phyloP scores from a whole-genome alignment of 2,888 invertebrate species.

The Eurytoma californica region DNA sequence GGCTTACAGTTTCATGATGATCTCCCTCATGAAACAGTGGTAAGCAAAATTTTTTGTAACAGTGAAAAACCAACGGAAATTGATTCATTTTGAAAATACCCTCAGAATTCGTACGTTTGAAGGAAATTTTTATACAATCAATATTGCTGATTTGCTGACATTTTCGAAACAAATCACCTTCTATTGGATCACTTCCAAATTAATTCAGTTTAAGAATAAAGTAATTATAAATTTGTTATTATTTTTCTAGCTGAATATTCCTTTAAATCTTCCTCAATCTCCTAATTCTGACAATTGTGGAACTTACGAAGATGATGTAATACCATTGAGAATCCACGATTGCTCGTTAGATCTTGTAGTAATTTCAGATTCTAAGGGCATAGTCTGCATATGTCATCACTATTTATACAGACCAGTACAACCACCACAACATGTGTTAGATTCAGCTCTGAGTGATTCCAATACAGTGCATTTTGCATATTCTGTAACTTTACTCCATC shows the following conservation, averaged over 20 bases:
- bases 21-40: slow-evolving; percentile 90
- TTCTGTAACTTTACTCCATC: slow-evolving; percentile 88
- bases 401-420: slow-evolving; percentile 86
- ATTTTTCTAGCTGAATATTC: slow-evolving; percentile 85
- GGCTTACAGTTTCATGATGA: slow-evolving; percentile 92
- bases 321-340: slow-evolving; percentile 88
- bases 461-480: slow-evolving; percentile 89
- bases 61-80: no score
- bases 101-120: no score
- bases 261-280: slow-evolving; percentile 85
- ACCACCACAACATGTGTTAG: slow-evolving; percentile 74
- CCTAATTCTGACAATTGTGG: slow-evolving; percentile 80
- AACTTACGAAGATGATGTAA: slow-evolving; percentile 87
- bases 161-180: no score
- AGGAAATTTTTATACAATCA: neutral
- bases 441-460: slow-evolving; percentile 75
- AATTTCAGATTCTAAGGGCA: slow-evolving; percentile 83
- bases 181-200: neutral
- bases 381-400: slow-evolving; percentile 88
- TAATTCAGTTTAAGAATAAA: neutral
- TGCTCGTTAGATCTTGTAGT: slow-evolving; percentile 88
- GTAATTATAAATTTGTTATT: slow-evolving; percentile 29
- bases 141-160: neutral
- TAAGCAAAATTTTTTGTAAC: slow-evolving; percentile 73
- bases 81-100: no score